phyloP scores from a whole-genome alignment of 1,140 invertebrate species.

The Drepana arcuata region DNA sequence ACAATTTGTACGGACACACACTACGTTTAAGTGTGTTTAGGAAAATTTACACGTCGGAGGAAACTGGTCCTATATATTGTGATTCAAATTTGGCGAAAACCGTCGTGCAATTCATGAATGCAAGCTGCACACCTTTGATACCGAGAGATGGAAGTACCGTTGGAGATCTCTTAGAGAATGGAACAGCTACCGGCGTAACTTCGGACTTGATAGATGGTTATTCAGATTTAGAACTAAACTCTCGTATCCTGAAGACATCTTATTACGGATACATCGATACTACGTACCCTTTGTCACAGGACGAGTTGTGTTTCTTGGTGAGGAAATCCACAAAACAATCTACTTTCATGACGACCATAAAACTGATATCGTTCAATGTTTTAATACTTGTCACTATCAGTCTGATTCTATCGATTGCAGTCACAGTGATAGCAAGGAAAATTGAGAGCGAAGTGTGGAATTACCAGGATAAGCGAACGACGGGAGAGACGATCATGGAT shows the following conservation, averaged over 20 bases:
- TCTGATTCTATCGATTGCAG: constrained; percentile 14
- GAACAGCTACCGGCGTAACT: constrained; percentile 53
- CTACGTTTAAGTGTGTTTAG: constrained; percentile 50
- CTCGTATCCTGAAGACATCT: constrained; percentile 48
- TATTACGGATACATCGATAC: constrained; percentile 62
- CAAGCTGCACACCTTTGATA: constrained; percentile 39
- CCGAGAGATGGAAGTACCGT: constrained; percentile 52
- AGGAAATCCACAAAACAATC: constrained; percentile 47
- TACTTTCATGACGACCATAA: constrained; percentile 41
- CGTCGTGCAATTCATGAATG: constrained; percentile 45
- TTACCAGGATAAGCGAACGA: constrained; percentile 24
- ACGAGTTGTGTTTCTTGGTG: constrained; percentile 53
- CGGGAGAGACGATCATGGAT: constrained; percentile 32
- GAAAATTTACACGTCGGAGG: constrained; percentile 38
- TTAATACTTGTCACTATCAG: constrained; percentile 28
- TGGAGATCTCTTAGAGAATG: constrained; percentile 48
- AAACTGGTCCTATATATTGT: constrained; percentile 38
- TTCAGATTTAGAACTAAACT: constrained; percentile 52
- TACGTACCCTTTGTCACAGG: constrained; percentile 47
- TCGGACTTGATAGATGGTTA: constrained; percentile 53
- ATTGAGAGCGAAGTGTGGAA: too few species aligned
- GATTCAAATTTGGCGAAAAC: constrained; percentile 35
- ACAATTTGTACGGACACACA: constrained; percentile 40
- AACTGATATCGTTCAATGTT: constrained; percentile 45
- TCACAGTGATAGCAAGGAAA: constrained; percentile 30